Percentiles rank a stretch among this genome's conserved stretches.
Evolutionary conservation across 2,113 vertebrate genomes (phyloP).

Genomic region (Hemichromis elongatus): DNA sequence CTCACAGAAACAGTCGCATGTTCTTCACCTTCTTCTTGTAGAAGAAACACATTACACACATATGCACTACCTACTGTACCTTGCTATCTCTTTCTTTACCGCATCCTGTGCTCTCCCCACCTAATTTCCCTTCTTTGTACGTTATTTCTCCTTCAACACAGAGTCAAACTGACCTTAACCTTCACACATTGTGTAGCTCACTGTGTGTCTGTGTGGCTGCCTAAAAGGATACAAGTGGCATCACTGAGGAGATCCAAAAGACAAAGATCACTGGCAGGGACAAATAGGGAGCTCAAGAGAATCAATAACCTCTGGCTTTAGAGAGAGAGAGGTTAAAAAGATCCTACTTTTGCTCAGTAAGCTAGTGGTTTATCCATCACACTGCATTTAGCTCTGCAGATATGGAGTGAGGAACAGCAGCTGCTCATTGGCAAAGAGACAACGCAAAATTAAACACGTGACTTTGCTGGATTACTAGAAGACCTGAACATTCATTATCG

Average conservation of each 20-base stretch:
- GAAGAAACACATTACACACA: neutral
- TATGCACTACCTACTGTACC: neutral
- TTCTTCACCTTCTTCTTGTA: neutral
- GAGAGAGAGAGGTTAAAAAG: constrained; percentile 5
- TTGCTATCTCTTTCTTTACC: neutral
- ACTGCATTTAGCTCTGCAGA: constrained; percentile 22
- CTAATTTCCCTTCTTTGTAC: neutral
- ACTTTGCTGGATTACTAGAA: neutral
- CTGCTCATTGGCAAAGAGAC: neutral
- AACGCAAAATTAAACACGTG: constrained; percentile 14
- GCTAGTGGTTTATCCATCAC: constrained; percentile 20
- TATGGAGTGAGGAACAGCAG: neutral
- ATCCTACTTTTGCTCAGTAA: constrained; percentile 4
- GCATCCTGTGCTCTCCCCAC: neutral
- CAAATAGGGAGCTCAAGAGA: constrained; percentile 3
- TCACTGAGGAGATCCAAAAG: neutral
- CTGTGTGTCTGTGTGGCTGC: neutral
- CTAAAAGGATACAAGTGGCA: constrained; percentile 7
- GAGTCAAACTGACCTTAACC: constrained; percentile 35
- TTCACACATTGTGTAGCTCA: neutral
- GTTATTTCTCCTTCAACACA: neutral
- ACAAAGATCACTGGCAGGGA: constrained; percentile 2
- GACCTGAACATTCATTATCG: neutral
- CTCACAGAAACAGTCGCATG: neutral
- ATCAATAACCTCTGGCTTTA: constrained; percentile 47